These are phyloP conservation scores for Epinotia ramella DNA, from an alignment of 2,888 invertebrate species.

Conservation along the genomic window DNA sequence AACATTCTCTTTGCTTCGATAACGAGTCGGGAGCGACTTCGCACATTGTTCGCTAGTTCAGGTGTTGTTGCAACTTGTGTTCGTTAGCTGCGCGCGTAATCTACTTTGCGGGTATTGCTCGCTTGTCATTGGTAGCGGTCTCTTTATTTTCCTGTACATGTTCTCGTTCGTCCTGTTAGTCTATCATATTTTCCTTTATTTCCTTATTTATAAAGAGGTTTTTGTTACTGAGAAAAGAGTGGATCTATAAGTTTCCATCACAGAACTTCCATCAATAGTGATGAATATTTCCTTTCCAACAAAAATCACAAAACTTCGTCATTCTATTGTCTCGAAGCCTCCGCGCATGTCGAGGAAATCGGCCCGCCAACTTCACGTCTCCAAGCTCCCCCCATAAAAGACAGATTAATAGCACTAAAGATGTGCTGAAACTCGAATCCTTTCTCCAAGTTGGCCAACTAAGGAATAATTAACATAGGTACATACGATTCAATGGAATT, in stretches of 20 bases:
- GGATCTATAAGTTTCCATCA: background rate
- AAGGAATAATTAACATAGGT: slow-evolving; percentile 48
- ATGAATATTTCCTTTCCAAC: slow-evolving; percentile 8
- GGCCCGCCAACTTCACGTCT: slow-evolving; percentile 47
- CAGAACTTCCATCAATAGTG: background rate
- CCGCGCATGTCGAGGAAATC: slow-evolving; percentile 51
- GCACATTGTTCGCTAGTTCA: slow-evolving; percentile 47
- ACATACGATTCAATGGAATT: slow-evolving; percentile 69
- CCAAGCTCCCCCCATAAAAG: slow-evolving; percentile 48
- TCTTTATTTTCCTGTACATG: slow-evolving; percentile 13
- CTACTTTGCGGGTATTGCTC: slow-evolving; percentile 54
- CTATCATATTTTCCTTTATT: slow-evolving; percentile 8
- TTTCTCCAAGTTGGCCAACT: slow-evolving; percentile 52
- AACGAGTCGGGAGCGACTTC: slow-evolving; percentile 43
- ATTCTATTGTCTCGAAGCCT: slow-evolving; percentile 50
- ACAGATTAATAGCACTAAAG: slow-evolving; percentile 63
- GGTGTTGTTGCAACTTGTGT: slow-evolving; percentile 54
- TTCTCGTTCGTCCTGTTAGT: slow-evolving; percentile 32
- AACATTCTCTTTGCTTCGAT: slow-evolving; percentile 41
- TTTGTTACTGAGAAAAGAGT: background rate
- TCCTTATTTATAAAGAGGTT: background rate
- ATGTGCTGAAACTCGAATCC: slow-evolving; percentile 61
- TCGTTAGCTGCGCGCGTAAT: slow-evolving; percentile 59
- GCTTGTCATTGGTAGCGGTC: slow-evolving; percentile 24
- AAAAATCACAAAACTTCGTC: slow-evolving; percentile 45